Evolutionary conservation across 2,113 vertebrate genomes (phyloP).

Genomic region (Xiphophorus maculatus): DNA sequence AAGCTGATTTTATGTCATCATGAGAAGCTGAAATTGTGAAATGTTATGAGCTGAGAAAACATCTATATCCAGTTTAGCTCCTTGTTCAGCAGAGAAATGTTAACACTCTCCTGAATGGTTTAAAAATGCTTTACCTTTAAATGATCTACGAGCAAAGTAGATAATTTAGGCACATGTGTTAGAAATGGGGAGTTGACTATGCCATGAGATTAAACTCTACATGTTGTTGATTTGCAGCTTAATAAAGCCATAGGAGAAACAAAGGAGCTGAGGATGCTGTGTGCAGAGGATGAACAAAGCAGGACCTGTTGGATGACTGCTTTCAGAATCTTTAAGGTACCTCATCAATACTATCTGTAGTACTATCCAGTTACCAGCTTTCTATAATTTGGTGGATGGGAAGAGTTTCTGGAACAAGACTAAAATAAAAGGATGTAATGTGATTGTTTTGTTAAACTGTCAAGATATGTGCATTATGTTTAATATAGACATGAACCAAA

Average conservation of each 20-base stretch:
- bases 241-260: slow-evolving; percentile 87
- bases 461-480: too few species aligned
- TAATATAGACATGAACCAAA: too few species aligned
- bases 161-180: background rate
- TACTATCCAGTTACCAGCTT: background rate
- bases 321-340: slow-evolving; percentile 96
- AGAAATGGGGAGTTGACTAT: background rate
- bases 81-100: background rate
- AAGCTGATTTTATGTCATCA: slow-evolving; percentile 18
- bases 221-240: slow-evolving; percentile 79
- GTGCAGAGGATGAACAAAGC: slow-evolving; percentile 94
- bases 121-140: background rate
- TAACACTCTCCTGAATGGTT: background rate
- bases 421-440: background rate
- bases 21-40: background rate
- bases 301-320: slow-evolving; percentile 94
- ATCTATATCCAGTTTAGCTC: slow-evolving; percentile 11
- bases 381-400: background rate
- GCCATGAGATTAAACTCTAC: background rate
- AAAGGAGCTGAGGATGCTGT: slow-evolving; percentile 92
- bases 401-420: background rate
- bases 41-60: slow-evolving; percentile 15
- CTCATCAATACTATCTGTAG: background rate
- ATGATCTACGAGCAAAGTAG: background rate
- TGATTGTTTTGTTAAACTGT: too few species aligned